A percentile compares a stretch with the other conserved stretches of the same genome.
phyloP scores from a whole-genome alignment of 1,140 invertebrate species.

The Hirudo medicinalis region DNA sequence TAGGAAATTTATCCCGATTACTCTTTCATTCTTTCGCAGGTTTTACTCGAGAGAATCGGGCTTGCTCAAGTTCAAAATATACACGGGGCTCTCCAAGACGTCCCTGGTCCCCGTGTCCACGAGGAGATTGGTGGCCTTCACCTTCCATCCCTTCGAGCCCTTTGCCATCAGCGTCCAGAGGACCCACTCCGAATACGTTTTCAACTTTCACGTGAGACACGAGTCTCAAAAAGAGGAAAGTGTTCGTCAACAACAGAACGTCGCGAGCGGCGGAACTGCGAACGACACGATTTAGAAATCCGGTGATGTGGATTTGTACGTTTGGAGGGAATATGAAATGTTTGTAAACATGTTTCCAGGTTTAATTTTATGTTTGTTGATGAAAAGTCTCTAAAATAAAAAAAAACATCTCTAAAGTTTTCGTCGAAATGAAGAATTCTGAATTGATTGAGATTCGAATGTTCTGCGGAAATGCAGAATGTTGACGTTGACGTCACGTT shows the following conservation, averaged over 20 bases:
- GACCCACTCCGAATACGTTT: constrained; percentile 85
- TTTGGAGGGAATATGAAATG: no score
- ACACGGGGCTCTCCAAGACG: constrained; percentile 57
- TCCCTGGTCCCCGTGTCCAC: constrained; percentile 44
- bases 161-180: constrained; percentile 89
- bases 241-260: neutral
- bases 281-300: no score
- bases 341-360: no score
- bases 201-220: constrained; percentile 72
- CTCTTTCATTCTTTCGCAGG: constrained; percentile 44
- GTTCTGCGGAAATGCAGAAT: no score
- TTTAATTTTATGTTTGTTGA: no score
- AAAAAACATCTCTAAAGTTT: no score
- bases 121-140: constrained; percentile 80
- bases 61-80: constrained; percentile 72
- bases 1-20: neutral
- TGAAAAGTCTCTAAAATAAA: no score
- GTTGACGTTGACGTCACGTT: no score
- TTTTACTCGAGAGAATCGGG: constrained; percentile 81
- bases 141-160: constrained; percentile 90
- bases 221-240: neutral
- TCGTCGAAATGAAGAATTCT: no score
- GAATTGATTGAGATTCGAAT: no score
- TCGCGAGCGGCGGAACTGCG: no score
- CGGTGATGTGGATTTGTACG: no score